These are phyloP conservation scores for Acipenser oxyrinchus DNA, from an alignment of 2,797 vertebrate species.

Conservation along the genomic window DNA sequence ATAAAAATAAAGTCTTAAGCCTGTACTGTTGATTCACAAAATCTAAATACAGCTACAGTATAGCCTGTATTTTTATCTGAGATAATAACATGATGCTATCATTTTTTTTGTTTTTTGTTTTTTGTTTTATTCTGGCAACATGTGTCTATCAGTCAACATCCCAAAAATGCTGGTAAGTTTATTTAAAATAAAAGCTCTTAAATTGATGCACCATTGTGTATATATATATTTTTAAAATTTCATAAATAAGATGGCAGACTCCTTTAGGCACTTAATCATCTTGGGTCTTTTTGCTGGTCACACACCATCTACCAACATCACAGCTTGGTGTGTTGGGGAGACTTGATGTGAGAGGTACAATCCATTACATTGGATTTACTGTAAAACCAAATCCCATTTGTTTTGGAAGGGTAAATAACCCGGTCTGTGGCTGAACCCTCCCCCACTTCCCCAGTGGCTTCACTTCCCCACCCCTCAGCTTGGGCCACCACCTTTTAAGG, in stretches of 20 bases:
- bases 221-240: constrained; percentile 48
- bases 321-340: constrained; percentile 27
- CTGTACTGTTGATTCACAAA: not conserved
- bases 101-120: constrained; percentile 61
- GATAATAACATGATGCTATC: constrained; percentile 41
- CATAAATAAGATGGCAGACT: constrained; percentile 57
- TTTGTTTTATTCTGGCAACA: constrained; percentile 72
- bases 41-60: constrained; percentile 33
- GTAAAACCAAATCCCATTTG: constrained; percentile 38
- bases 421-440: not conserved
- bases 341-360: constrained; percentile 12
- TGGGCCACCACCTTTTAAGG: constrained; percentile 28
- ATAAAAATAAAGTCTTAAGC: constrained; percentile 7
- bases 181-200: constrained; percentile 59
- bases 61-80: constrained; percentile 36
- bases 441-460: constrained; percentile 13
- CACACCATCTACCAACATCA: constrained; percentile 49
- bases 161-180: constrained; percentile 79
- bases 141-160: constrained; percentile 77
- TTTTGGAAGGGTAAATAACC: constrained; percentile 21
- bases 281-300: constrained; percentile 46
- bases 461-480: constrained; percentile 35
- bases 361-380: constrained; percentile 27
- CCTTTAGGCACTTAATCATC: constrained; percentile 54
- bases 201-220: constrained; percentile 54